Evolutionary conservation across 2,113 vertebrate species (phyloP), one percentile per base, ranked within the genome.

Genomic region (Fregetta grallaria): DNA sequence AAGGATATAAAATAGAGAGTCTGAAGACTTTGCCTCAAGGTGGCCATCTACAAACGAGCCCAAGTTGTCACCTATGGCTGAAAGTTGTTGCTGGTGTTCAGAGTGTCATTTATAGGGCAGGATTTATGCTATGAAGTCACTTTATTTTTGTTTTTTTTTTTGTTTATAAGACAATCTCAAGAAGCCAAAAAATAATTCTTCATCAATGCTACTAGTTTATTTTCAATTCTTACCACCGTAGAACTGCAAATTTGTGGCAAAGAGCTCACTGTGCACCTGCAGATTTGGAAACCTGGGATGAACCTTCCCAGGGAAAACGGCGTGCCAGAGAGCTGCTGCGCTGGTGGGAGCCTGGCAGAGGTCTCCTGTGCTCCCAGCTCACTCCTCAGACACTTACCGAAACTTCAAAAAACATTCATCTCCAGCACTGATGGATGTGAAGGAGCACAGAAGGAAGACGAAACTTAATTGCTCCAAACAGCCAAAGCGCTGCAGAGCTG

Each of bases 351-450:
- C 55, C 88, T 58, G 68, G 61, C 49, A 89, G 53, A 77, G 16
- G 34, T 3, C 40, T 44, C 49, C 63, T 34, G 29, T n/a, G 14
- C 23, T 72, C 49, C 38, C 58, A 68, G 66, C 11, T 90, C 40
- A 26, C 3, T 0, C 29, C 56, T 72, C 0, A 0, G 55, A 61
- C 20, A 14, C 25, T 42, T 59, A 49, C n/a, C 3, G 3, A 56
- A 50, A 44, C 47, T 55, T 72, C 32, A 21, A 7, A 40, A 22
- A 58, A 29, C 50, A 7, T 52, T 61, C 1, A 5, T 18, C 38
- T 77, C 16, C 0, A 0, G n/a, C 68, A 38, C 25, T 2, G 3
- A 3, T 8, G 42, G 38, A 19, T 26, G 53, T 27, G 52, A 74
- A 92, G 58, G 11, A 56, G 40, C 38, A 52, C 13, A 22, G 38